phyloP scores from a whole-genome alignment of 2,113 vertebrate genomes.

The Leiothrix lutea region DNA sequence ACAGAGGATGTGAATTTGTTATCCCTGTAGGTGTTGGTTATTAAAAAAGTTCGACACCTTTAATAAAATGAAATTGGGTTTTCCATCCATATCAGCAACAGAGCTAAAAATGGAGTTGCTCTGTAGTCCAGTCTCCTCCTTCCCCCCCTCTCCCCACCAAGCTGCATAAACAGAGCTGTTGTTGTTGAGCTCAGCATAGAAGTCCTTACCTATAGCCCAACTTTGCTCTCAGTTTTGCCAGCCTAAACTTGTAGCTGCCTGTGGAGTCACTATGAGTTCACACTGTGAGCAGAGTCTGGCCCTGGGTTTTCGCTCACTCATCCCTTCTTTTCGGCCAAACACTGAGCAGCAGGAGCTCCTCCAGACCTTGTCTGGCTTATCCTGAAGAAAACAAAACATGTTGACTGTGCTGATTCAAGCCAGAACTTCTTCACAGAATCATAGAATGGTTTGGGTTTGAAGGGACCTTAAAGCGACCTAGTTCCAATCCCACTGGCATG shows the following conservation, averaged over 20 bases:
- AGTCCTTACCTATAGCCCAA: background rate
- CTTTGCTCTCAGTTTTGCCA: background rate
- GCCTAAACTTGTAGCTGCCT: background rate
- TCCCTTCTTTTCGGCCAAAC: background rate
- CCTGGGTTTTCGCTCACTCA: background rate
- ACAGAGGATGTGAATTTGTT: background rate
- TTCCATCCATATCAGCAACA: background rate
- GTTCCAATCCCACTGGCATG: background rate
- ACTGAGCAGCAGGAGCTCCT: background rate
- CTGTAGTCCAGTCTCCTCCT: background rate
- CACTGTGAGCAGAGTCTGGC: background rate
- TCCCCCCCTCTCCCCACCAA: background rate
- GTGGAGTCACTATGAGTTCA: background rate
- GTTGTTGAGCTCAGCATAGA: background rate
- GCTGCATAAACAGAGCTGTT: background rate
- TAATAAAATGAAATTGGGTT: background rate
- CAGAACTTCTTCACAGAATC: background rate
- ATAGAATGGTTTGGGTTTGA: background rate
- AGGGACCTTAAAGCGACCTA: background rate
- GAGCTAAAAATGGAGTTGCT: background rate
- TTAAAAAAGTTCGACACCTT: conserved; percentile 6
- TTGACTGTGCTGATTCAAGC: background rate
- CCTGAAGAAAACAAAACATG: background rate
- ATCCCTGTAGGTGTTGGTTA: background rate
- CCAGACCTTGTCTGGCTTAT: background rate